Evolutionary conservation across 1,140 invertebrate species (phyloP).

Genomic region (Periplaneta americana): DNA sequence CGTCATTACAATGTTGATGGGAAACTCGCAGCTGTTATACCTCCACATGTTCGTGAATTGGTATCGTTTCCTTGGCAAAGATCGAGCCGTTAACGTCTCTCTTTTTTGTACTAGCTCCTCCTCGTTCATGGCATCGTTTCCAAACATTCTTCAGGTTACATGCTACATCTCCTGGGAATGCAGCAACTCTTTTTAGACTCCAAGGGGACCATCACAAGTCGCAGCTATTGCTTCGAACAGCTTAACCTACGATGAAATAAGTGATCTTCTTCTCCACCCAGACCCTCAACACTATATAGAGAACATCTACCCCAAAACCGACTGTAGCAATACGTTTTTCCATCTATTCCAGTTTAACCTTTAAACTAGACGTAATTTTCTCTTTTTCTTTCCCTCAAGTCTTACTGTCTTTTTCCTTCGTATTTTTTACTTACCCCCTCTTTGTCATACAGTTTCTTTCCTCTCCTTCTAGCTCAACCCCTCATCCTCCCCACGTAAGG

Average conservation of each 20-base stretch:
- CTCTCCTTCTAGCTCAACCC: neutral
- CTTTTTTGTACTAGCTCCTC: neutral
- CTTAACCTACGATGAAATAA: neutral
- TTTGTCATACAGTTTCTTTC: neutral
- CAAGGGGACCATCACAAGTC: neutral
- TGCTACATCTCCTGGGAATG: neutral
- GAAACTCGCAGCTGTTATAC: neutral
- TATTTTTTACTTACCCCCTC: neutral
- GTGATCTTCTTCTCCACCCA: neutral
- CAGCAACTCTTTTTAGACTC: neutral
- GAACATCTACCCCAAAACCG: neutral
- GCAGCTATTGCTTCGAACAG: neutral
- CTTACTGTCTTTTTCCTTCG: neutral
- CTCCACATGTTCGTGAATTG: neutral
- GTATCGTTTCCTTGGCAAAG: neutral
- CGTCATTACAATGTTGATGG: neutral
- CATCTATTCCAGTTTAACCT: neutral
- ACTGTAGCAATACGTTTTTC: neutral
- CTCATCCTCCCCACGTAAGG: neutral
- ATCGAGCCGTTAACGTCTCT: neutral
- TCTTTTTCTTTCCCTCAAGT: neutral
- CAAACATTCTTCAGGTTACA: neutral
- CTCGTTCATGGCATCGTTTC: neutral
- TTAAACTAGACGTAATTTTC: neutral
- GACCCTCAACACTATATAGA: too few species aligned